Evolutionary conservation across 2,888 invertebrate species (phyloP).

Genomic region (Mantis religiosa): DNA sequence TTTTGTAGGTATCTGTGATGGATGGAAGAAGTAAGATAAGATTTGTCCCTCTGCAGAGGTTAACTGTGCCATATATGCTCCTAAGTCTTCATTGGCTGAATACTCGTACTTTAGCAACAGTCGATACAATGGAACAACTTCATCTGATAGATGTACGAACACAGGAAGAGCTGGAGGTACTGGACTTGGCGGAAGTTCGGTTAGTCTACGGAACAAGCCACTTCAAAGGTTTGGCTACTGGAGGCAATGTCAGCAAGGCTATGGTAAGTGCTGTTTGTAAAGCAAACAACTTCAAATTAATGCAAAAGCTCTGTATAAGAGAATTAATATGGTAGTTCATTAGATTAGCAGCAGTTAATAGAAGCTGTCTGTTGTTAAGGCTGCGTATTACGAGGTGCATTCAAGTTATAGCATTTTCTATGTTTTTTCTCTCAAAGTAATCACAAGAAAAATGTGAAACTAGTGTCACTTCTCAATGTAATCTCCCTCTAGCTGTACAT

Average conservation of each 20-base stretch:
- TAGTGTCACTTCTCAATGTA: too few relatives aligned
- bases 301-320: too few relatives aligned
- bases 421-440: too few relatives aligned
- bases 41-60: conserved; percentile 64
- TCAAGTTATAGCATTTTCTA: too few relatives aligned
- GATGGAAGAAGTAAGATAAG: conserved; percentile 53
- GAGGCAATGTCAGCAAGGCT: conserved; percentile 84
- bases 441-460: too few relatives aligned
- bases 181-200: conserved; percentile 75
- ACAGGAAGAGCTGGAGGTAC: conserved; percentile 78
- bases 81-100: conserved; percentile 79
- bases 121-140: conserved; percentile 82
- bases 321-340: too few relatives aligned
- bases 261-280: conserved; percentile 48
- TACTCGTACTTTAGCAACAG: conserved; percentile 72
- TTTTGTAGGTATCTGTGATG: conserved; percentile 47
- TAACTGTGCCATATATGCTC: conserved; percentile 66
- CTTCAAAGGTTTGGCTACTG: conserved; percentile 89
- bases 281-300: too few relatives aligned
- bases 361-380: too few relatives aligned
- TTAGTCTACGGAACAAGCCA: conserved; percentile 84
- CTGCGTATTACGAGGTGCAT: too few relatives aligned
- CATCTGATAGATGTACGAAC: conserved; percentile 85
- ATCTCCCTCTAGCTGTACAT: too few relatives aligned
- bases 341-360: too few relatives aligned